These are phyloP conservation scores for honey bee (Apis mellifera) DNA, from an alignment of 1,140 invertebrate genomes.

Conservation along the genomic window DNA sequence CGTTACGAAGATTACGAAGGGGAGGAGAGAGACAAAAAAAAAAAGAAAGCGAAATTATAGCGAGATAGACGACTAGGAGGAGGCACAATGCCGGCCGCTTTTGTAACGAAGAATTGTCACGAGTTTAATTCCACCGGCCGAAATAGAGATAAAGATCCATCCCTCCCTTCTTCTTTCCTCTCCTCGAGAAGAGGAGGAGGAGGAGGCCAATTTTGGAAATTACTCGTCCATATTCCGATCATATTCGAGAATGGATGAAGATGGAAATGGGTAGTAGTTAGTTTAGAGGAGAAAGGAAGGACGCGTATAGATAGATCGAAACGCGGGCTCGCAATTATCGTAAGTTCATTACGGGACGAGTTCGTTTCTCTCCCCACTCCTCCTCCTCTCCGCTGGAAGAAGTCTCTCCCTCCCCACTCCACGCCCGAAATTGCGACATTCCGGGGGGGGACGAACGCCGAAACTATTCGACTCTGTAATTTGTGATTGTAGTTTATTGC, in stretches of 20 bases:
- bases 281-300: no score
- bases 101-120: conserved; percentile 60
- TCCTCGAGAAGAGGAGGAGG: no score
- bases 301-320: no score
- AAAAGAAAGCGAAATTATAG: background rate
- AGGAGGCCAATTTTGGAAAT: background rate
- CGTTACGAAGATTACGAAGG: conserved; percentile 65
- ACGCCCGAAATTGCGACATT: conserved; percentile 81
- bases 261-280: no score
- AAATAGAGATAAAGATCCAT: conserved; percentile 40
- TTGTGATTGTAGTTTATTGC: conserved; percentile 82
- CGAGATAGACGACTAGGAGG: conserved; percentile 37
- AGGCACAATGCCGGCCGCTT: conserved; percentile 55
- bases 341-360: conserved; percentile 72
- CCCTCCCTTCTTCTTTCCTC: background rate
- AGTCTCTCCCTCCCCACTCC: conserved; percentile 62
- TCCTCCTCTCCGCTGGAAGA: conserved; percentile 43
- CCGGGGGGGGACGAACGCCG: conserved; percentile 78
- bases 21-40: background rate
- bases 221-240: background rate
- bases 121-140: conserved; percentile 30
- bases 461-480: conserved; percentile 82
- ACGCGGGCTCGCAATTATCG: no score
- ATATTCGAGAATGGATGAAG: no score
- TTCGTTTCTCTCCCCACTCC: conserved; percentile 53